phyloP scores from a whole-genome alignment of 2,113 vertebrate genomes.

The Pollachius pollachius region DNA sequence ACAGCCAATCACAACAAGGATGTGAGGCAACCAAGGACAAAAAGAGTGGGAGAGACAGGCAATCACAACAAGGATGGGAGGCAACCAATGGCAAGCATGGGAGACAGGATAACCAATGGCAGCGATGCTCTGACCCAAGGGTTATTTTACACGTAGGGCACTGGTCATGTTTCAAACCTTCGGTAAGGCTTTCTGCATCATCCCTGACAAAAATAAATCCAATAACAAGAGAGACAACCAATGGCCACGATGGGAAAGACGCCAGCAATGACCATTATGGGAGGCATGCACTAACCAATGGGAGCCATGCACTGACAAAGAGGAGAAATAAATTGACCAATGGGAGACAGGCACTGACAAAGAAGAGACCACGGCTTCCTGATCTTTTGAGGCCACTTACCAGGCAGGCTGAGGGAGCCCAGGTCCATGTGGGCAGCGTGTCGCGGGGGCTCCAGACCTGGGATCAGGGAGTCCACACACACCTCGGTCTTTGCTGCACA shows the following conservation, averaged over 20 bases:
- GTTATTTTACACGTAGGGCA: too few relatives aligned
- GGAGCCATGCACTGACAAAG: background rate
- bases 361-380: background rate
- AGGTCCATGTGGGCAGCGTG: constrained; percentile 81
- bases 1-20: too few relatives aligned
- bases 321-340: background rate
- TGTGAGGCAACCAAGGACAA: too few relatives aligned
- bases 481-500: constrained; percentile 68
- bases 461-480: constrained; percentile 88
- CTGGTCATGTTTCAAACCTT: too few relatives aligned
- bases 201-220: too few relatives aligned
- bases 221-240: too few relatives aligned
- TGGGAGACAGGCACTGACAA: background rate
- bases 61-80: too few relatives aligned
- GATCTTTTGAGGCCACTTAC: constrained; percentile 71
- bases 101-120: too few relatives aligned
- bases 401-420: constrained; percentile 80
- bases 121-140: too few relatives aligned
- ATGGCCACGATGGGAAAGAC: background rate
- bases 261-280: background rate
- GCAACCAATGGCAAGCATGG: too few relatives aligned
- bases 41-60: too few relatives aligned
- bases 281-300: background rate
- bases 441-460: constrained; percentile 86
- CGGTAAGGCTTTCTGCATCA: too few relatives aligned